These are phyloP conservation scores for Aspidapion aeneum DNA, from an alignment of 2,888 invertebrate species.

Conservation along the genomic window DNA sequence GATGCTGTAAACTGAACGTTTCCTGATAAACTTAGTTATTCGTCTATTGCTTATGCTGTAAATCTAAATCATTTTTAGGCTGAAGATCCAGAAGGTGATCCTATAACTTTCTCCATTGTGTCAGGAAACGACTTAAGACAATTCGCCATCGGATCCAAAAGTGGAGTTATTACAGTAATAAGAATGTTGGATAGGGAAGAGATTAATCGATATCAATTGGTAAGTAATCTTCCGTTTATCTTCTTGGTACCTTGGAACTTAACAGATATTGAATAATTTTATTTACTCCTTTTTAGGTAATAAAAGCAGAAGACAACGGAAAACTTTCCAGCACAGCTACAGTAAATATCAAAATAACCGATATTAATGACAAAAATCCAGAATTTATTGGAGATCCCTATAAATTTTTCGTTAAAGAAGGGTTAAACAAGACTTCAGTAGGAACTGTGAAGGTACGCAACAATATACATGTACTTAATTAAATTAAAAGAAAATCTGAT, in stretches of 20 bases:
- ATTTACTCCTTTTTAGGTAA: constrained; percentile 55
- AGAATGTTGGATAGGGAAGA: constrained; percentile 83
- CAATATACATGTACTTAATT: too few relatives aligned
- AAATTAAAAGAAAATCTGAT: too few relatives aligned
- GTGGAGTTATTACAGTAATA: constrained; percentile 87
- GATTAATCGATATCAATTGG: constrained; percentile 82
- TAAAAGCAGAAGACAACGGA: constrained; percentile 84
- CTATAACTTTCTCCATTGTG: constrained; percentile 79
- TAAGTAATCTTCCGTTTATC: constrained; percentile 50
- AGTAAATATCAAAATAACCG: constrained; percentile 84
- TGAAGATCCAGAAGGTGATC: constrained; percentile 85
- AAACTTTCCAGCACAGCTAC: constrained; percentile 78
- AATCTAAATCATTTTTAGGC: constrained; percentile 62
- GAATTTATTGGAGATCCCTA: constrained; percentile 82
- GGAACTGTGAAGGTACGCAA: constrained; percentile 4
- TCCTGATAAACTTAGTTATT: too few relatives aligned
- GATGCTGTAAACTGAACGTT: neutral
- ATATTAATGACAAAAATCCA: constrained; percentile 90
- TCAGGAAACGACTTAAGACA: constrained; percentile 87
- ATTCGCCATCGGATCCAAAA: constrained; percentile 79
- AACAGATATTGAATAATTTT: neutral
- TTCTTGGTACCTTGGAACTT: too few relatives aligned
- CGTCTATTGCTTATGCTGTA: neutral
- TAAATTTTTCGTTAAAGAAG: constrained; percentile 78
- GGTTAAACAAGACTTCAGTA: constrained; percentile 27